Evolutionary conservation across 2,113 vertebrate genomes (phyloP).

Genomic region (Trogon surrucura): DNA sequence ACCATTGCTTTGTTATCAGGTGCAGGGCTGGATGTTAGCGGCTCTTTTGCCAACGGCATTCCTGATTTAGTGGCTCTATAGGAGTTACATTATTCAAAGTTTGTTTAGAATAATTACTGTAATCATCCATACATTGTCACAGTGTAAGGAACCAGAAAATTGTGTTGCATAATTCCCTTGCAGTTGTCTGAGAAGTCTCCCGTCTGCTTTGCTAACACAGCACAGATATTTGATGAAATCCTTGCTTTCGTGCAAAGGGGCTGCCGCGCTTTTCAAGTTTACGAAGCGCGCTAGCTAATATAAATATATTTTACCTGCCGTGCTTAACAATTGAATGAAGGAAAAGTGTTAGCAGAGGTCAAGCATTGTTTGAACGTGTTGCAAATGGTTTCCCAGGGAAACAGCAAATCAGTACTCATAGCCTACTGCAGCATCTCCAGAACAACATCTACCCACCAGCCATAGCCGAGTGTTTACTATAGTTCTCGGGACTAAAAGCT

Average conservation of each 20-base stretch:
- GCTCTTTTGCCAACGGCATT: background rate
- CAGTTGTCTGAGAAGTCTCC: background rate
- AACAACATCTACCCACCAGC: constrained; percentile 44
- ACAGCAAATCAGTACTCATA: constrained; percentile 63
- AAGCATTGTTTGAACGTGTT: constrained; percentile 70
- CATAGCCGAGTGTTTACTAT: background rate
- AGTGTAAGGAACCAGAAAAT: constrained; percentile 35
- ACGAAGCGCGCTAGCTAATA: background rate
- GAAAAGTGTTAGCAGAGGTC: constrained; percentile 65
- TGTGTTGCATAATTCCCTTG: constrained; percentile 26
- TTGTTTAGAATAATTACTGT: constrained; percentile 25
- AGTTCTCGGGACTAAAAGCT: constrained; percentile 1
- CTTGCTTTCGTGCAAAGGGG: background rate
- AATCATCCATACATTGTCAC: background rate
- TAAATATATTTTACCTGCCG: constrained; percentile 22
- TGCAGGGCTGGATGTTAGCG: background rate
- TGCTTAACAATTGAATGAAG: constrained; percentile 40
- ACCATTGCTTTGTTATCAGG: background rate
- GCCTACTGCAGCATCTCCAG: constrained; percentile 62
- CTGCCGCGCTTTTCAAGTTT: background rate
- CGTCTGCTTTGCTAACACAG: background rate
- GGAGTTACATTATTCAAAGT: background rate
- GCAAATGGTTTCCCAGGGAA: constrained; percentile 78
- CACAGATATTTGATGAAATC: background rate
- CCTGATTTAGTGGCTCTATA: background rate